These are phyloP conservation scores for Epinephelus fuscoguttatus DNA, from an alignment of 2,113 vertebrate genomes.

Conservation along the genomic window DNA sequence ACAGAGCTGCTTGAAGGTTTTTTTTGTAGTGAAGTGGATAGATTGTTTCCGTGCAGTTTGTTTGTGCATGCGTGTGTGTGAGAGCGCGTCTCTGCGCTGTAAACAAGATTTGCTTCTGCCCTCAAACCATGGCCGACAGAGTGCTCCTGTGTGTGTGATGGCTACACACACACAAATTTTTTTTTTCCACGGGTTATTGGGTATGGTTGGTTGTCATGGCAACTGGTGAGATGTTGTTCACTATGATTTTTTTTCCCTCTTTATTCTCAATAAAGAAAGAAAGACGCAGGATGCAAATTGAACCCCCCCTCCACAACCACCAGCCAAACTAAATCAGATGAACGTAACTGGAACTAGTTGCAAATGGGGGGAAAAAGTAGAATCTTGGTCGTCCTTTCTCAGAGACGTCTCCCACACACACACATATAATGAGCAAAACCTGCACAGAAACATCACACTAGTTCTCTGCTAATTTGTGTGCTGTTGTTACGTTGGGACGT, in stretches of 20 bases:
- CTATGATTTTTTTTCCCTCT: slow-evolving; percentile 48
- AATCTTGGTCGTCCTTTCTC: slow-evolving; percentile 20
- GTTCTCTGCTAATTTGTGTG: slow-evolving; percentile 19
- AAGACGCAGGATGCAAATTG: slow-evolving; percentile 58
- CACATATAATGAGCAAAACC: slow-evolving; percentile 29
- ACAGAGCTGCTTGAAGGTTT: slow-evolving; percentile 71
- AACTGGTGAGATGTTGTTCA: slow-evolving; percentile 73
- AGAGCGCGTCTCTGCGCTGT: slow-evolving; percentile 49
- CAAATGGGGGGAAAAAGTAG: neutral
- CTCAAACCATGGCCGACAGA: slow-evolving; percentile 71
- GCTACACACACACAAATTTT: slow-evolving; percentile 39
- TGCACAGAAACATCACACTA: neutral
- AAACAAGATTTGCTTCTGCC: slow-evolving; percentile 78
- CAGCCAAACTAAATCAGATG: slow-evolving; percentile 46
- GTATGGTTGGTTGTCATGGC: slow-evolving; percentile 82
- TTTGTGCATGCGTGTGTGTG: slow-evolving; percentile 39
- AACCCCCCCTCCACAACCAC: slow-evolving; percentile 19
- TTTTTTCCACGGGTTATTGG: slow-evolving; percentile 75
- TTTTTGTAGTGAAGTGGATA: slow-evolving; percentile 72
- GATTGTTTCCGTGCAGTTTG: slow-evolving; percentile 75
- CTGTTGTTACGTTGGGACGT: slow-evolving; percentile 6
- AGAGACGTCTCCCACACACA: slow-evolving; percentile 19
- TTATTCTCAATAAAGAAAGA: slow-evolving; percentile 56
- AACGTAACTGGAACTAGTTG: slow-evolving; percentile 42
- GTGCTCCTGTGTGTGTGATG: slow-evolving; percentile 60